Base-by-base conservation (phyloP, 2,888 invertebrate genomes). In the Sicus ferrugineus region DNA sequence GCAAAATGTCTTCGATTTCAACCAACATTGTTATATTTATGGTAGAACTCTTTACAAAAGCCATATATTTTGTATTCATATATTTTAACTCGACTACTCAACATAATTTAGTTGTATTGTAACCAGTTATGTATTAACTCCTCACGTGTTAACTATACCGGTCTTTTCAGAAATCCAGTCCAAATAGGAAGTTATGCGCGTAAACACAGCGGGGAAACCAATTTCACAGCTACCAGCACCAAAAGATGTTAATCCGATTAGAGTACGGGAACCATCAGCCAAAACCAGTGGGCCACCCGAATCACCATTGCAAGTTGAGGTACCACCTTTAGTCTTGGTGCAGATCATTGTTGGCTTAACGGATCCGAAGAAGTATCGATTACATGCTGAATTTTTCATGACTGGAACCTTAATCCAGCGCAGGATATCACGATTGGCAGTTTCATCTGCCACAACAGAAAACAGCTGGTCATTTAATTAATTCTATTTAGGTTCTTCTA, bases 191-290 rank as follows among this genome's bases (percentile, higher is more conserved):
- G 82, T 80, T 26, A 83, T 72, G 28, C 84, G 78, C 0, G 83
- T 85, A 73, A 81, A 84, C 2, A 80, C 83, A 28, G 80, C 81
- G 5, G 85, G 84, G 73, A 77, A 83, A 11, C 81, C 80, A 0
- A 48, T 28, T 74, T 82, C 81, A 62, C 85, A 85, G 31, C 84
- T 84, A 0, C 30, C 19, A 7, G 59, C 48, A 2, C 59, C 59
- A 16, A 48, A 59, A 19, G 67, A 67, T 3, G 67, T 67, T 19
- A n/a, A 4, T 11, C 67, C 67, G 28, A 67, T 48, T 14, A 28
- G 23, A 21, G 14, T 30, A 14, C 19, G 23, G 34, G 48, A 4
- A 34, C 21, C 65, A 11, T 28, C 59, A 5, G 58, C 31, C 46
- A 48, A 54, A 11, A 64, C 64, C 48, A 67, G 46, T 28, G 67